Evolutionary conservation across 2,888 invertebrate genomes (phyloP).

Genomic region (Panopea generosa): DNA sequence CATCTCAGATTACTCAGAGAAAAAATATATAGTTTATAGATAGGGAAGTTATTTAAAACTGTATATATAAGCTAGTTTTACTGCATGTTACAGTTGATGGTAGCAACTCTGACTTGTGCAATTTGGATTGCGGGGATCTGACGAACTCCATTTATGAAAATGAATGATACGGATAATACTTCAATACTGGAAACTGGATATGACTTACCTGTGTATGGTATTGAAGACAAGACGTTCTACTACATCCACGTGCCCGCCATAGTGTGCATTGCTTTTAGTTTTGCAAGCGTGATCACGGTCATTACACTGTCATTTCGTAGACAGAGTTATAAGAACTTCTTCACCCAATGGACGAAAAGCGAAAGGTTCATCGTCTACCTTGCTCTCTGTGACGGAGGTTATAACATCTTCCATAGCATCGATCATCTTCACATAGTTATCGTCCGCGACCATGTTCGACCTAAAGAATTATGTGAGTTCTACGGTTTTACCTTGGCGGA

Average conservation of each 20-base stretch:
- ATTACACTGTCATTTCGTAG: constrained; percentile 22
- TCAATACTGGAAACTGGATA: constrained; percentile 40
- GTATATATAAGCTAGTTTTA: no score
- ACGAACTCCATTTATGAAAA: no score
- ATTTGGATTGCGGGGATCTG: no score
- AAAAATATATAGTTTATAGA: no score
- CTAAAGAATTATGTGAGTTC: constrained; percentile 25
- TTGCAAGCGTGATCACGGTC: constrained; percentile 33
- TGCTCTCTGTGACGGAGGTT: constrained; percentile 30
- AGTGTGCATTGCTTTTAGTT: constrained; percentile 49
- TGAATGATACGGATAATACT: no score
- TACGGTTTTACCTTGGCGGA: constrained; percentile 34
- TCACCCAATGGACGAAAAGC: constrained; percentile 28
- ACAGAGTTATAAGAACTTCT: constrained; percentile 14
- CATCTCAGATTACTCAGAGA: no score
- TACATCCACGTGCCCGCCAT: constrained; percentile 56
- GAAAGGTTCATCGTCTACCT: constrained; percentile 33
- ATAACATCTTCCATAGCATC: constrained; percentile 29
- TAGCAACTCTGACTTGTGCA: no score
- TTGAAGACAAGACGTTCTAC: constrained; percentile 54
- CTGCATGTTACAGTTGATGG: no score
- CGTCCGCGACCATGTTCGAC: constrained; percentile 27
- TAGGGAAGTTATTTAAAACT: no score
- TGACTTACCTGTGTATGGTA: constrained; percentile 48
- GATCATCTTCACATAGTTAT: constrained; percentile 34